Evolutionary conservation across 2,113 vertebrate genomes (phyloP), one percentile per base, ranked within the genome.

Genomic region (Menidia beryllina): DNA sequence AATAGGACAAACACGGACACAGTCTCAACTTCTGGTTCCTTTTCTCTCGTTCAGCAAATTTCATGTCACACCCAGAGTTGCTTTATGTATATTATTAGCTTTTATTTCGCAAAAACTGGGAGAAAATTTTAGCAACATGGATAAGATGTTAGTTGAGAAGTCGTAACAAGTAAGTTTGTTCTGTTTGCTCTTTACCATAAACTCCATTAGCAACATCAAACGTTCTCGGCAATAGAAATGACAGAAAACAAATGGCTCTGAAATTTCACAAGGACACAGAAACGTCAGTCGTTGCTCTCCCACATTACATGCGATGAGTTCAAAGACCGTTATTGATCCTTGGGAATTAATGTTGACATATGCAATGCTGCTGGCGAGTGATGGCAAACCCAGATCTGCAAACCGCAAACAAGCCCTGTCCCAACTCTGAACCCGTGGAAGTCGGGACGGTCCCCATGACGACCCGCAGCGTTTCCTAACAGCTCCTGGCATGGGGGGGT

Each of bases 321-420:
- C 68, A 87, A 84, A 87, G 65, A 75, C 82, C 78, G 67, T 49
- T 58, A 79, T 87, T 76, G 85, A 87, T 88, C 82, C 27, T 36
- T 72, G 36, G 54, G 67, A 75, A 84, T 77, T 49, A 71, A 82
- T 77, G 72, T 83, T 88, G 85, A 89, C 85, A 71, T 75, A 71
- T 66, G 57, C 57, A 49, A 34, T 60, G 55, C 60, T 41, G 80
- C 75, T 78, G 58, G 69, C 82, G 74, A 67, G 55, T 75, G 55
- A 60, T 61, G 76, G 69, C 63, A 84, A 66, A 57, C 59, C 56
- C 69, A 75, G 68, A 84, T 83, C 78, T 79, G 75, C 77, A 57
- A n/a, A 74, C 38, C 0, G 19, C 56, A 82, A 76, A 86, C 72
- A 68, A 71, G 61, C 59, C 19, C 39, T 51, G 74, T 86, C 81